Evolutionary conservation across 1,140 invertebrate genomes (phyloP).

Genomic region (Samia ricini): DNA sequence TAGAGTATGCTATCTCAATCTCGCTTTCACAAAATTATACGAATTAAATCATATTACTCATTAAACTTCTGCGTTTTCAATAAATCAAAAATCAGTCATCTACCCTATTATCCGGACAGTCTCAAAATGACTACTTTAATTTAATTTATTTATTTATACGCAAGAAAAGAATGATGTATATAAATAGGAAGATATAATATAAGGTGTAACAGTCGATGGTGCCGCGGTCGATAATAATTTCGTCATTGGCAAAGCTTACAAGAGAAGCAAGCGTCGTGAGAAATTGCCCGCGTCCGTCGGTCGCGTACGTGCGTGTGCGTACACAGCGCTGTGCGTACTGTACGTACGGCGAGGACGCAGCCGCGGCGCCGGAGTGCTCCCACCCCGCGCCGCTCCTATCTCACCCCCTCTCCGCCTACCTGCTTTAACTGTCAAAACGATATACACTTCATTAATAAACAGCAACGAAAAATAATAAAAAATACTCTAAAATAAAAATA

Average conservation of each 20-base stretch:
- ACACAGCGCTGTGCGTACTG: slow-evolving; percentile 22
- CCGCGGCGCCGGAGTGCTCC: background rate
- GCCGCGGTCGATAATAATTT: slow-evolving; percentile 41
- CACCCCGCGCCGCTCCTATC: too few relatives aligned
- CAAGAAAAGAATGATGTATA: slow-evolving; percentile 71
- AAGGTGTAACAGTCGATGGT: slow-evolving; percentile 37
- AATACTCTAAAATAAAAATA: too few relatives aligned
- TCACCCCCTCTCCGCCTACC: background rate
- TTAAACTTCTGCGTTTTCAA: too few relatives aligned
- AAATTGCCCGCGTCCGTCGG: slow-evolving; percentile 51
- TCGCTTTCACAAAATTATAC: too few relatives aligned
- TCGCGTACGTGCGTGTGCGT: slow-evolving; percentile 21
- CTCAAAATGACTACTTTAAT: slow-evolving; percentile 62
- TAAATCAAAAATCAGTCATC: too few relatives aligned
- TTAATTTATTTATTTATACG: slow-evolving; percentile 59
- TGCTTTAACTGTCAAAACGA: slow-evolving; percentile 12
- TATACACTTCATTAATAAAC: background rate
- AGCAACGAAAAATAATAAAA: too few relatives aligned
- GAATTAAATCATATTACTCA: too few relatives aligned
- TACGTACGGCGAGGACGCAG: slow-evolving; percentile 16
- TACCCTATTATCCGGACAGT: slow-evolving; percentile 72
- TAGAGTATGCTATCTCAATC: too few relatives aligned
- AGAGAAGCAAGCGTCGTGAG: slow-evolving; percentile 72
- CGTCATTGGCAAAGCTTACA: slow-evolving; percentile 72
- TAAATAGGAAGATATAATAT: slow-evolving; percentile 10